Base-by-base conservation (phyloP, 2,113 vertebrate genomes). In the Jacana jacana region DNA sequence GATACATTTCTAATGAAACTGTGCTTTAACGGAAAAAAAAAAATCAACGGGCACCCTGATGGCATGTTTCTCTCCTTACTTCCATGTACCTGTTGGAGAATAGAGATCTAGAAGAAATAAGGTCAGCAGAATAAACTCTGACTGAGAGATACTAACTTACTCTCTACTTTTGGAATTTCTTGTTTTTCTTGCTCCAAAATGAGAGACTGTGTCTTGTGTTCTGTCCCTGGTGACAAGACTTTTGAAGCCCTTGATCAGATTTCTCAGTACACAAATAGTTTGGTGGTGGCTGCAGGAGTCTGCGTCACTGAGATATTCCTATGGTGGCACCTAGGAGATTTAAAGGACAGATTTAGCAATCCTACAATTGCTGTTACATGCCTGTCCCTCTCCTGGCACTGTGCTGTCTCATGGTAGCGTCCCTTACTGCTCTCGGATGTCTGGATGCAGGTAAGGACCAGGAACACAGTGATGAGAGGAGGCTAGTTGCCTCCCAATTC, bases 11-110 rank as follows among this genome's bases (percentile, higher is more conserved):
- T 72, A 90, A 85, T 31, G 40, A 91, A 86, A 88, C 24, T n/a
- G 14, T 52, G 49, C 24, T 54, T 90, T 82, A 84, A 89, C 24
- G 13, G 16, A 85, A 91, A 84, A 72, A 84, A 91, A 84, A 72
- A 81, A 18, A 11, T 60, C 17, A 30, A 4, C 55, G 5, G 28
- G 31, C 17, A 66, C 20, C 18, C 3, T n/a, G 39, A 40, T 68
- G 58, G 44, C 33, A 15, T 46, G 5, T 61, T 87, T 92, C 78
- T 2, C 70, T 40, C 20, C 30, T 81, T 76, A 73, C 91, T 82
- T 83, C 58, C 44, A 8, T 3, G 4, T 33, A 72, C 24, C 24
- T 64, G 7, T 24, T 61, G n/a, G 4, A 4, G 57, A 91, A 92
- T 14, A 10, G 69, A 78, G 18, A 51, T 64, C 31, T 48, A 52